Evolutionary conservation across 1,140 invertebrate species (phyloP), one percentile per base, ranked within the genome.

Genomic region (Rhopalosiphum padi): DNA sequence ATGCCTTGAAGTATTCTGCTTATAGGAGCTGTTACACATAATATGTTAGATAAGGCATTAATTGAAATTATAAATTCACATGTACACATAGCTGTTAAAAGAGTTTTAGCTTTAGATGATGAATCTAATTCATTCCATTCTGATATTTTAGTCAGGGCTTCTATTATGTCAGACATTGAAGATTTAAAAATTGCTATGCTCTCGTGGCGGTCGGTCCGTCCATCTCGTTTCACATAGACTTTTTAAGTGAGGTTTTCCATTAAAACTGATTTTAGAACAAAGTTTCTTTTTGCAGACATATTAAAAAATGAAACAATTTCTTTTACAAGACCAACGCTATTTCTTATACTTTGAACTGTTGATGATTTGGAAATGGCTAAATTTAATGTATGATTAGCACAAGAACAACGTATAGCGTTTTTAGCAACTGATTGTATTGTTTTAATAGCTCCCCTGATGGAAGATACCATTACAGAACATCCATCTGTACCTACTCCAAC

Each of bases 191-290:
- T 53, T 21, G 55, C 22, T 41, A 90, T 51, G 55, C 51, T 68
- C 37, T 90, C 89, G 35, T 90, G 89, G 18, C n/a, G n/a, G n/a
- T n/a, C 89, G 41, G 35, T 55, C 89, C 22, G 7, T 25, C 89
- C 51, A 90, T 90, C 89, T 90, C 23, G 89, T 90, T 55, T 90
- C 89, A 43, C 89, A 90, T 90, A 37, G 46, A 46, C 85, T 46
- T 48, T 46, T 87, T 86, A 86, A 86, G 41, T 86, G 85, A 30
- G 41, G 22, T 87, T 87, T 48, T 6, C 46, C 46, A 46, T 48
- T 46, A 87, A 87, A 46, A 87, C 43, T n/a, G 7, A n/a, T 90
- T 55, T 90, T 53, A 90, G 51, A 43, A 90, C 51, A 90, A 53
- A 55, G 48, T 90, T 90, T 60, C 51, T 35, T 90, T 90, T 90